Evolutionary conservation across 1,140 invertebrate genomes (phyloP).

Genomic region (Caenorhabditis latens): DNA sequence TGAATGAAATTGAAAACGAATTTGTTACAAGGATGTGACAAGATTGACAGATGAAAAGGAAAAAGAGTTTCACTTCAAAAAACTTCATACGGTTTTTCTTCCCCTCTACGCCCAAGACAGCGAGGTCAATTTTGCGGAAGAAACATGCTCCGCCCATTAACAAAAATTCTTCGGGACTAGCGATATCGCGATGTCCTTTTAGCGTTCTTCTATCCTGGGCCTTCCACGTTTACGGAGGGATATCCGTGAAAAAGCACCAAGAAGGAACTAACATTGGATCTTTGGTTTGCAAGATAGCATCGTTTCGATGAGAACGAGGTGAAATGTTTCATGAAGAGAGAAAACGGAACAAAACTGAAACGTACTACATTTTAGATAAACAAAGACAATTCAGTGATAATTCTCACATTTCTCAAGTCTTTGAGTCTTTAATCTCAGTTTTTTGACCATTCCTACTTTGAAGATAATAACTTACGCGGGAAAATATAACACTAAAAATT

Average conservation of each 20-base stretch:
- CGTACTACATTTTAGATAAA: background rate
- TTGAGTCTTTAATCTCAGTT: too few species aligned
- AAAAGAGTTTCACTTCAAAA: slow-evolving; percentile 48
- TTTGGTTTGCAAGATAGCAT: slow-evolving; percentile 18
- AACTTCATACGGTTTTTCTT: slow-evolving; percentile 41
- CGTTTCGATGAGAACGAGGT: background rate
- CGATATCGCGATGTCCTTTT: slow-evolving; percentile 28
- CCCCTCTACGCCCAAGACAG: background rate
- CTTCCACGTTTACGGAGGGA: background rate
- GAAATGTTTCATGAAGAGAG: background rate
- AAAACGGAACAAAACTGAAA: background rate
- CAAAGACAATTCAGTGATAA: background rate
- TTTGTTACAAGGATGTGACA: slow-evolving; percentile 18
- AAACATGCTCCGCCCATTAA: slow-evolving; percentile 35
- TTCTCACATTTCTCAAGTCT: background rate
- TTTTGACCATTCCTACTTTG: too few species aligned
- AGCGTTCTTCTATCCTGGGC: background rate
- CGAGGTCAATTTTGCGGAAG: slow-evolving; percentile 43
- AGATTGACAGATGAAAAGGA: background rate
- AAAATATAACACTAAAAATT: too few species aligned
- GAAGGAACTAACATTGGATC: slow-evolving; percentile 16
- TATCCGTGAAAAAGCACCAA: slow-evolving; percentile 2
- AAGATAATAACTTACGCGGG: too few species aligned
- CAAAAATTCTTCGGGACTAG: background rate
- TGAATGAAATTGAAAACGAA: background rate